Evolutionary conservation across 2,797 vertebrate species (phyloP).

Genomic region (Uromys caudimaculatus): DNA sequence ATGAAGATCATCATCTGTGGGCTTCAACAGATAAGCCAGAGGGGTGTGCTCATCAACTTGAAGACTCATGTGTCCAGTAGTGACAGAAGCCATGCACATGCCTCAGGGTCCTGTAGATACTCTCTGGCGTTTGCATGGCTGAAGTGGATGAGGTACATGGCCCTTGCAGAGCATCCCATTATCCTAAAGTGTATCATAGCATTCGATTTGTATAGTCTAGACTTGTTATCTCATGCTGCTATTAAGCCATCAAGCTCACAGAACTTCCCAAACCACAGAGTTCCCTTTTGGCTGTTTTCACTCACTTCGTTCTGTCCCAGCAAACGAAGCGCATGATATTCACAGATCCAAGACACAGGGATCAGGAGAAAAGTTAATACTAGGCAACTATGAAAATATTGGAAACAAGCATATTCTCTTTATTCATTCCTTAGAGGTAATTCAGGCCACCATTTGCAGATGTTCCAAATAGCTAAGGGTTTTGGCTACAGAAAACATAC

Average conservation of each 20-base stretch:
- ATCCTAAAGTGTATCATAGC: constrained; percentile 67
- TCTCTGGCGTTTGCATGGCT: constrained; percentile 55
- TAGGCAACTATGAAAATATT: constrained; percentile 52
- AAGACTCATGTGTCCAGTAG: background rate
- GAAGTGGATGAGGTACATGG: constrained; percentile 69
- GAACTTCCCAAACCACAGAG: constrained; percentile 65
- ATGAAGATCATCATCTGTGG: background rate
- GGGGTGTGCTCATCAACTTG: background rate
- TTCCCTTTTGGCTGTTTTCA: constrained; percentile 68
- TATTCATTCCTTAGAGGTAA: constrained; percentile 31
- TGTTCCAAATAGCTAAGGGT: constrained; percentile 46
- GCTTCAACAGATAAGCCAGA: constrained; percentile 27
- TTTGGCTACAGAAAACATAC: constrained; percentile 40
- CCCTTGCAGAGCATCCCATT: constrained; percentile 74
- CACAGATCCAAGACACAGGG: constrained; percentile 18
- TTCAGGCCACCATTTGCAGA: constrained; percentile 37
- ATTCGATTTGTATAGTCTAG: constrained; percentile 75
- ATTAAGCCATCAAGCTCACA: constrained; percentile 71
- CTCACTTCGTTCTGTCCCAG: constrained; percentile 44
- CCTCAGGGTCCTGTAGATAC: background rate
- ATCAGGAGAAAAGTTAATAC: constrained; percentile 34
- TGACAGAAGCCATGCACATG: background rate
- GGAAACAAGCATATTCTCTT: constrained; percentile 22
- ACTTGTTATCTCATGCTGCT: constrained; percentile 74
- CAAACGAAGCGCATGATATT: constrained; percentile 4